Evolutionary conservation across 2,797 vertebrate genomes (phyloP), one percentile per base, ranked within the genome.

Genomic region (Hydrocynus forskahlii): DNA sequence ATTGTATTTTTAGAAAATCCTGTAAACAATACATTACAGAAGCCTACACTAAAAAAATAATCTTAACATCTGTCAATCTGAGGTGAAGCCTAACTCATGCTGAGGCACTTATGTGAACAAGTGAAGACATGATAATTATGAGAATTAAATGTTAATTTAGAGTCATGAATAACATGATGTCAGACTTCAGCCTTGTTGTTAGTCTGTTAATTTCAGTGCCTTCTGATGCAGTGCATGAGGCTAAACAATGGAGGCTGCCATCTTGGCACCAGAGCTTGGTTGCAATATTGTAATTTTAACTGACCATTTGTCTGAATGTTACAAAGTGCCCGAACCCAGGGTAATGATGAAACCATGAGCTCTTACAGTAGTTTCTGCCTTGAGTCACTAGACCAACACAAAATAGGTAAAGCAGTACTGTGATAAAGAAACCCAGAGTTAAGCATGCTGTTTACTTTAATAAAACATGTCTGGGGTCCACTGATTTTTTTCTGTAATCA

Each of bases 201-300:
- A 9, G n/a, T 48, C 23, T 29, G 4, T 70, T 50, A 2, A 25
- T 70, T 50, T 70, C 43, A 25, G 67, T 50, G 67, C 67, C n/a
- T 48, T 21, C 67, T 23, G 21, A 48, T 2, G 50, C 67, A 48
- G n/a, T 23, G 13, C 45, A 68, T 68, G 23, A 68, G 48, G 40
- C 5, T 6, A 69, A 69, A 21, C 67, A 23, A 50, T 67, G 38
- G 38, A 67, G 38, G 64, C 43, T 48, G 43, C 67, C 67, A 48
- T 69, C 43, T 21, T 69, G 43, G 67, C 43, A 48, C 45, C 67
- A 69, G n/a, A 69, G 43, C 67, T 69, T 23, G 10, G 67, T 69
- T n/a, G n/a, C 67, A 69, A n/a, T 48, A 69, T 48, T 69, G 67
- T 50, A 69, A 50, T 69, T 50, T 69, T n/a, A 48, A 50, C 21